Conservation (phyloP, 2,888 invertebrate genomes). For the Cephus sareptanus region DNA sequence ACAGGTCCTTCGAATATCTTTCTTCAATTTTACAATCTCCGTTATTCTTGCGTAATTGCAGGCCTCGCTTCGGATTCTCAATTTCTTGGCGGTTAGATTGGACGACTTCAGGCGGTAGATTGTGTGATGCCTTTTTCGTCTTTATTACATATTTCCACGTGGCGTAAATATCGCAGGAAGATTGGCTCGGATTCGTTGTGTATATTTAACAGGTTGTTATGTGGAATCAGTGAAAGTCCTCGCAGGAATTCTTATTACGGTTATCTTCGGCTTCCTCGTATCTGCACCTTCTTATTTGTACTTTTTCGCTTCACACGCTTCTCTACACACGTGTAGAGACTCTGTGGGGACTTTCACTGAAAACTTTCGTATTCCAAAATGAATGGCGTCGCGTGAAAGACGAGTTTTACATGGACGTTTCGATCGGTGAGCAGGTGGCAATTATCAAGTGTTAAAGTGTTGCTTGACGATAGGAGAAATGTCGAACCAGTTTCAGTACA, state of each 20-base stretch:
- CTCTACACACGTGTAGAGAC: background rate
- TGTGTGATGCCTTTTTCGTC: background rate
- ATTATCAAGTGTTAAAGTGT: background rate
- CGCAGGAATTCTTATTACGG: slow-evolving; percentile 1
- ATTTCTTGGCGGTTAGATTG: background rate
- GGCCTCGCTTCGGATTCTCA: background rate
- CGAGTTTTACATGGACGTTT: background rate
- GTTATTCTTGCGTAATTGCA: background rate
- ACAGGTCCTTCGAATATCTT: background rate
- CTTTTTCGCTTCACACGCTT: background rate
- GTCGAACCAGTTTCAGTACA: background rate
- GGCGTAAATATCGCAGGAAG: background rate
- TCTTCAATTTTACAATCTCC: background rate
- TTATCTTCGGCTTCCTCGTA: background rate
- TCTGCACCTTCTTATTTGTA: background rate
- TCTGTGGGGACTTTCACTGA: background rate
- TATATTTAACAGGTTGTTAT: background rate
- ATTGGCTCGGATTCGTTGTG: background rate
- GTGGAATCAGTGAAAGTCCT: slow-evolving; percentile 14
- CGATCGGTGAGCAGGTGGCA: background rate
- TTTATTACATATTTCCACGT: background rate
- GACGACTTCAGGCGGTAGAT: background rate
- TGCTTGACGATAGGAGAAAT: background rate
- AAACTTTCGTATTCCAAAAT: background rate
- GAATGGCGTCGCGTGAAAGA: background rate